Percentiles rank a stretch among this genome's conserved stretches.
Evolutionary conservation across 2,113 vertebrate genomes (phyloP).

Genomic region (Tragulus kanchil): DNA sequence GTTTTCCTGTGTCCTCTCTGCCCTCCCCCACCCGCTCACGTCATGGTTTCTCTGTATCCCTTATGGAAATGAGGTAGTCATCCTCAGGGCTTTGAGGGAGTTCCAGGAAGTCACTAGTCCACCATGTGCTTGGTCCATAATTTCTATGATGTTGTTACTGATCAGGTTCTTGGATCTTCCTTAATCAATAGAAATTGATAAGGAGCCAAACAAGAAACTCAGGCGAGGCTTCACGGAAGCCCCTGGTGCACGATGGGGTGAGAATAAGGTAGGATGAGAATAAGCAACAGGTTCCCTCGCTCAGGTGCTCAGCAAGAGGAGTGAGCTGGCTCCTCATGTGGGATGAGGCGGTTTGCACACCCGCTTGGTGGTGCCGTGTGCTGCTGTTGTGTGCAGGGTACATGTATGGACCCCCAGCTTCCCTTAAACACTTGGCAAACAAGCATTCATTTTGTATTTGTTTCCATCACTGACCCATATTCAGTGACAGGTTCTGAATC

Average conservation of each 20-base stretch:
- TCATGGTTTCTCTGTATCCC: not conserved
- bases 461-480: not conserved
- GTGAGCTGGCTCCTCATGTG: not conserved
- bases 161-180: not conserved
- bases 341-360: not conserved
- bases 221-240: not conserved
- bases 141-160: not conserved
- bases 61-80: not conserved
- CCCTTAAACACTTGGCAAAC: not conserved
- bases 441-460: not conserved
- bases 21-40: not conserved
- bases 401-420: accelerated
- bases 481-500: not conserved
- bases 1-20: not conserved
- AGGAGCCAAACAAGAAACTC: not conserved
- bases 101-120: not conserved
- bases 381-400: not conserved
- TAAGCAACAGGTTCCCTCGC: not conserved
- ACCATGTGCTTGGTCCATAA: not conserved
- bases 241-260: not conserved
- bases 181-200: not conserved
- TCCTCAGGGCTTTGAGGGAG: not conserved
- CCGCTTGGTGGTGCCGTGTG: not conserved
- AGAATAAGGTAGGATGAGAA: not conserved
- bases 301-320: not conserved